Evolutionary conservation across 2,113 vertebrate species (phyloP).

Genomic region (Lepus timidus): DNA sequence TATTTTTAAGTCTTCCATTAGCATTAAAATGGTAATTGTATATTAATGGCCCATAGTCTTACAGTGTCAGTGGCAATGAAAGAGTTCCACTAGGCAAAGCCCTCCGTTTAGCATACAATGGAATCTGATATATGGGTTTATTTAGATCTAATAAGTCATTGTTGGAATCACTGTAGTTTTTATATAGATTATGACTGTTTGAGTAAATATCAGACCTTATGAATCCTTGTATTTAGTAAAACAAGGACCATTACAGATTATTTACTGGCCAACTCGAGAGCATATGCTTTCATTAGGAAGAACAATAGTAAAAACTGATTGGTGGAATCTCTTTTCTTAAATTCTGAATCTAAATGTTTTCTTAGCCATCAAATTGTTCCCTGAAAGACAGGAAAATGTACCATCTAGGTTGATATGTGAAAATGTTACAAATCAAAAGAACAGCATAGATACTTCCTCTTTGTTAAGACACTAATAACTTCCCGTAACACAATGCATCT

Average conservation of each 20-base stretch:
- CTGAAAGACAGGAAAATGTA: slow-evolving; percentile 59
- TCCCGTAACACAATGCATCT: slow-evolving; percentile 49
- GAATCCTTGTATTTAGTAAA: slow-evolving; percentile 40
- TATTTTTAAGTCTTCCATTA: slow-evolving; percentile 67
- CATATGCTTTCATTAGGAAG: slow-evolving; percentile 56
- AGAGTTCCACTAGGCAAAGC: slow-evolving; percentile 14
- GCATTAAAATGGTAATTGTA: slow-evolving; percentile 60
- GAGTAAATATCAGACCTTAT: slow-evolving; percentile 5
- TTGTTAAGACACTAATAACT: slow-evolving; percentile 64
- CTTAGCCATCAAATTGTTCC: slow-evolving; percentile 22
- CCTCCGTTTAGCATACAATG: slow-evolving; percentile 34
- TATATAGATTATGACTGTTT: slow-evolving; percentile 11
- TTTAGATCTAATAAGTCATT: slow-evolving; percentile 45
- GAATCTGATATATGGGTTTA: slow-evolving; percentile 1
- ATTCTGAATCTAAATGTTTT: slow-evolving; percentile 64
- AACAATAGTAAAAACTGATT: background rate
- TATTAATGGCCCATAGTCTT: slow-evolving; percentile 25
- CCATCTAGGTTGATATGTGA: slow-evolving; percentile 40
- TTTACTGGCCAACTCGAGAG: slow-evolving; percentile 50
- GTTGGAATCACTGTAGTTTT: slow-evolving; percentile 10
- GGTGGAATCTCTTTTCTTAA: slow-evolving; percentile 30
- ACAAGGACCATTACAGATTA: slow-evolving; percentile 46
- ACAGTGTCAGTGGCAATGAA: slow-evolving; percentile 46
- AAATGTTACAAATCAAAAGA: slow-evolving; percentile 72
- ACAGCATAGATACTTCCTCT: slow-evolving; percentile 15